Percentiles rank a stretch among this genome's conserved stretches.
Evolutionary conservation across 2,113 vertebrate genomes (phyloP).

Genomic region (Isurus oxyrinchus): DNA sequence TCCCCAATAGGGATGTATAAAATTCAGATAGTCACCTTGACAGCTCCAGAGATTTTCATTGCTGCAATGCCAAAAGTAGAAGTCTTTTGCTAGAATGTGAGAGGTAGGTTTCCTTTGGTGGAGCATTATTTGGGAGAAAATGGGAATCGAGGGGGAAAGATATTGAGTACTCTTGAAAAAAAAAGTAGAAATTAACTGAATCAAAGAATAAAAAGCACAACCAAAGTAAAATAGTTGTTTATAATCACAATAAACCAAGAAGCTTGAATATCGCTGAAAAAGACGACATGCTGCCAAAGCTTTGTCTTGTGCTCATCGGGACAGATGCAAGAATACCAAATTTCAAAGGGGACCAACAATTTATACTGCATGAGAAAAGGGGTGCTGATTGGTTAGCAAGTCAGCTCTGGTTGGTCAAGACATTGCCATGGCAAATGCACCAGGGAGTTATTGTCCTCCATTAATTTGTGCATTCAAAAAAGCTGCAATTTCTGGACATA

Average conservation of each 20-base stretch:
- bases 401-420: too few relatives aligned
- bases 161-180: neutral
- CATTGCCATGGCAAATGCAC: too few relatives aligned
- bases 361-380: too few relatives aligned
- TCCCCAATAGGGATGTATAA: neutral
- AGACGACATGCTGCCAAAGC: too few relatives aligned
- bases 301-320: too few relatives aligned
- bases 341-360: too few relatives aligned
- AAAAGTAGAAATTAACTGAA: neutral
- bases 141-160: neutral
- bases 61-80: neutral
- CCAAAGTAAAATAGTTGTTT: neutral
- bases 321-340: too few relatives aligned
- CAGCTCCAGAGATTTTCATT: neutral
- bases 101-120: neutral
- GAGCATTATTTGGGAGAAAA: neutral
- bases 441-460: too few relatives aligned
- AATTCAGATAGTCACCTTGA: neutral
- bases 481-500: too few relatives aligned
- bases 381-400: too few relatives aligned
- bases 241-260: neutral
- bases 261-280: neutral
- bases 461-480: too few relatives aligned
- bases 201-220: neutral
- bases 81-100: neutral